phyloP scores from a whole-genome alignment of 2,888 invertebrate genomes.

The Plebejus anna region DNA sequence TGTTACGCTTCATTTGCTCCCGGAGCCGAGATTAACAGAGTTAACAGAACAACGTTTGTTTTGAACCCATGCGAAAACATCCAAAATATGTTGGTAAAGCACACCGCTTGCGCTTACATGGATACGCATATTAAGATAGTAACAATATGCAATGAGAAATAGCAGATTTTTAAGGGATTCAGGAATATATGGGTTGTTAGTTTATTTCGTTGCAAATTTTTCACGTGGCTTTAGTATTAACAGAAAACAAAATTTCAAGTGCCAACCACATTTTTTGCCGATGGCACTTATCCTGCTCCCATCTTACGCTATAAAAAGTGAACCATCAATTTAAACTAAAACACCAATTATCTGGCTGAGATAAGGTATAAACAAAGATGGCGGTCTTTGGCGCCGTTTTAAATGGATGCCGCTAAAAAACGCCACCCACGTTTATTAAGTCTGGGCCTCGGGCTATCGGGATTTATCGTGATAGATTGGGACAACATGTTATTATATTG shows the following conservation, averaged over 20 bases:
- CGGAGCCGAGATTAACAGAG: constrained; percentile 17
- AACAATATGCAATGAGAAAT: neutral
- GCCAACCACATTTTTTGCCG: constrained; percentile 5
- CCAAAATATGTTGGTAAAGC: neutral
- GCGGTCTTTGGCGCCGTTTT: constrained; percentile 50
- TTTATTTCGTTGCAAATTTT: neutral
- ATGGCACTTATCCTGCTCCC: constrained; percentile 43
- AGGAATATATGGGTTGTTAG: neutral
- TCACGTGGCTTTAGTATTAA: neutral
- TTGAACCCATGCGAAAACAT: neutral
- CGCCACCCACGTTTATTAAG: constrained; percentile 45
- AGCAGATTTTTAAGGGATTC: neutral
- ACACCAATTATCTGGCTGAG: constrained; percentile 61
- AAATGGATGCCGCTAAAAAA: constrained; percentile 44
- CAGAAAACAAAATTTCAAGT: neutral
- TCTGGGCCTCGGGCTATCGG: constrained; percentile 31
- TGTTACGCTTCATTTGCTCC: constrained; percentile 14
- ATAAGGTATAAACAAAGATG: constrained; percentile 51
- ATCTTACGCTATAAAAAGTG: constrained; percentile 53
- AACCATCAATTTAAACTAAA: constrained; percentile 52
- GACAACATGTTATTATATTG: neutral
- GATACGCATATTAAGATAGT: neutral
- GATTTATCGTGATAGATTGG: constrained; percentile 4
- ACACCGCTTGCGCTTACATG: neutral
- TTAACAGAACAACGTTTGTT: constrained; percentile 24